Base-by-base conservation (phyloP, 2,797 vertebrate genomes). In the Peromyscus nudipes region DNA sequence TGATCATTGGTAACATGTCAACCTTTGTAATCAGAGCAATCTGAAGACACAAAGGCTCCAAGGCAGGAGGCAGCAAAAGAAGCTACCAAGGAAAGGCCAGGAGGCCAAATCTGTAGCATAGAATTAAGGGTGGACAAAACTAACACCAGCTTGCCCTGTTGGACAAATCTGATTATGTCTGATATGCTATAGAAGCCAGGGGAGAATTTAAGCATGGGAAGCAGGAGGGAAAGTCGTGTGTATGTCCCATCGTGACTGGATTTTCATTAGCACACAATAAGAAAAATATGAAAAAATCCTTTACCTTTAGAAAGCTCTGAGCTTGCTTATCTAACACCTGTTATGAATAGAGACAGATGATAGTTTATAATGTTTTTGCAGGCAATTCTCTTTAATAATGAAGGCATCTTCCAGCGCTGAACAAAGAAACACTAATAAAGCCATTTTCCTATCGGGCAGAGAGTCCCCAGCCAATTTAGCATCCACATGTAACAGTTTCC, bases 351-450 rank as follows among this genome's bases (percentile, higher is more conserved):
- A 80, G 93, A 80, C 34, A 87, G 89, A 37, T 29, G 7, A 37
- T 97, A 93, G 94, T 97, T 94, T 84, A 95, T 98, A 97, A 92
- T 97, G 96, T 57, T 85, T 87, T 77, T 52, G 52, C 87, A 96
- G 64, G 34, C 49, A 46, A 46, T 89, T 97, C 83, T 95, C 62
- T 86, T 96, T 96, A 94, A 0, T 14, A 95, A 95, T 97, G 90
- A 80, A 76, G 60, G 93, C 21, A 17, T 91, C 90, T 98, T 96
- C 94, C 87, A 82, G 69, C 73, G 25, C 96, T 92, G 64, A 95
- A 85, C 77, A 95, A 97, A 91, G 96, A 97, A 98, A 96, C 95
- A 96, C 95, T 96, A 98, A 95, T 87, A 97, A 96, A 94, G 93
- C 86, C 40, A 57, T 95, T 91, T 88, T 97, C 97, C 96, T 79